phyloP scores from a whole-genome alignment of 2,797 vertebrate species.

The Emys orbicularis region DNA sequence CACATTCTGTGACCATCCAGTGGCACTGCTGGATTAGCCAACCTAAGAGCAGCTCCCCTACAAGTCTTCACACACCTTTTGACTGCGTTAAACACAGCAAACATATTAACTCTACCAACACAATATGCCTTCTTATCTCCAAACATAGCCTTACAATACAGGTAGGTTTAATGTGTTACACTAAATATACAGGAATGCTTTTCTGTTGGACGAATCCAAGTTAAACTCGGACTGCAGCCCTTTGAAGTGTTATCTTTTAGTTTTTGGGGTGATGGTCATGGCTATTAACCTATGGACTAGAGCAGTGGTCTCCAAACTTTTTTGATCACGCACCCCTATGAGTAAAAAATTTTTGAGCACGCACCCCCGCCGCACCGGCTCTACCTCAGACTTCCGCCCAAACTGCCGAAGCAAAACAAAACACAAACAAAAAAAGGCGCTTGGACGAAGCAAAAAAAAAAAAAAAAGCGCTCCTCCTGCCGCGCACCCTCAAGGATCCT shows the following conservation, averaged over 20 bases:
- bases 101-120: not conserved
- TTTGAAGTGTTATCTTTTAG: not conserved
- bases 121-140: not conserved
- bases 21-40: not conserved
- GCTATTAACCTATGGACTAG: not conserved
- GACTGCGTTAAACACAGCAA: not conserved
- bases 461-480: too few species aligned
- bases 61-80: not conserved
- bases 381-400: too few species aligned
- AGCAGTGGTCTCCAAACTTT: too few species aligned
- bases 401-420: too few species aligned
- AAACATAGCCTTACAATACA: not conserved
- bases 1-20: not conserved
- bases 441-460: too few species aligned
- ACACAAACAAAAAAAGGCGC: too few species aligned
- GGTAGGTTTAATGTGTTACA: accelerated
- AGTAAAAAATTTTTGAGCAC: too few species aligned
- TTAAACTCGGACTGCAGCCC: not conserved
- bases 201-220: not conserved
- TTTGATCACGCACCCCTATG: too few species aligned
- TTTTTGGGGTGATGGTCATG: not conserved
- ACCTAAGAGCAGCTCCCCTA: not conserved
- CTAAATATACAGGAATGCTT: not conserved
- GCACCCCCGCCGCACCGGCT: too few species aligned
- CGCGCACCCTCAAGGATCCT: too few species aligned